Base-by-base conservation (phyloP, 2,797 vertebrate genomes). In the Bradypodion ventrale region DNA sequence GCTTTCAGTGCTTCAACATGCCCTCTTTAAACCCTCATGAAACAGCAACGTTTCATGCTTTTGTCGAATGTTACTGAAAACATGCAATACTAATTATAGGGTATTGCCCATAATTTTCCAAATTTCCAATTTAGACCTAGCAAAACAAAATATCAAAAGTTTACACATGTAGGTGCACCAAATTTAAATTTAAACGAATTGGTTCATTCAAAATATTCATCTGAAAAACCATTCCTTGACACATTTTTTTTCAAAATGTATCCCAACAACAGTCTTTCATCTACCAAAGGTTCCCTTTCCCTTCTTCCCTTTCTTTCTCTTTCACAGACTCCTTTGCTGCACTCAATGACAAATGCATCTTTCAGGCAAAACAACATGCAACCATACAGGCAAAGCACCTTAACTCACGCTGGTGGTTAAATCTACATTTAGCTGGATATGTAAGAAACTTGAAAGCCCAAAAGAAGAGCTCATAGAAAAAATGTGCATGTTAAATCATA, bases 401-500 rank as follows among this genome's bases (percentile, higher is more conserved):
- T 27, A 29, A 46, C 0, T 0, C 70, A 62, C 0, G 0, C 4
- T n/a, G 0, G 0, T n/a, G 35, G 74, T 63, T 80, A 27, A 25
- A 27, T 75, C 5, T 0, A 1, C 0, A 0, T 35, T 75, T 35
- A 65, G 29, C 5, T 49, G 12, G 10, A 73, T 46, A 37, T 0
- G 15, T 9, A 12, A n/a, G 44, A 32, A 44, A 1, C 4, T 0
- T 0, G 0, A 77, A 29, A 7, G 0, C 27, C 42, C 40, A 76
- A 73, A 2, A 56, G 0, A 32, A 29, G 25, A 49, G 32, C 5
- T 35, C 4, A 29, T 12, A 46, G 29, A n/a, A 37, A 7, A 81
- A 75, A 82, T 10, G 66, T 69, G 37, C 12, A 29, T 65, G 7
- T 62, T 79, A 56, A 66, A 40, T 2, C 27, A 42, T 19, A 76